Conservation (phyloP, 2,113 vertebrate species). For the Ivindomyrus marchei region DNA sequence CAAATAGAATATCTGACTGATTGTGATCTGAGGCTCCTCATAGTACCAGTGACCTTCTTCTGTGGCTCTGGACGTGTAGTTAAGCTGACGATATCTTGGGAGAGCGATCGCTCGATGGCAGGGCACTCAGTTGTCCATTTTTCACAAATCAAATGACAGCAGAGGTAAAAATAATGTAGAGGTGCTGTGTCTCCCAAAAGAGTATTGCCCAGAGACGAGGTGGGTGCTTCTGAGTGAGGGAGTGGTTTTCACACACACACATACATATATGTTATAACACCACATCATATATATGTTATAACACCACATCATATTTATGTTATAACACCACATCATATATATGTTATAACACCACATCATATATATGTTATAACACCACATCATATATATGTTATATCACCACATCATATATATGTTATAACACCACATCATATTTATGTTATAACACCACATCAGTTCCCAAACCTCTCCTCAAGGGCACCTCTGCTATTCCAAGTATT, state of each 20-base stretch:
- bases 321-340: no score
- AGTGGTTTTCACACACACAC: background rate
- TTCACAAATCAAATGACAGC: constrained; percentile 1
- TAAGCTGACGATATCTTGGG: background rate
- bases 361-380: no score
- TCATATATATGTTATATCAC: no score
- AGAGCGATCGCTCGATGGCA: background rate
- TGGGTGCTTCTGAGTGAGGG: background rate
- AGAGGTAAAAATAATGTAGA: background rate
- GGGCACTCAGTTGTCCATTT: background rate
- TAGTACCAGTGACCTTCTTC: background rate
- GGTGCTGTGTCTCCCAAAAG: background rate
- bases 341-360: no score
- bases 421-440: no score
- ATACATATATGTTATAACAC: background rate
- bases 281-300: no score
- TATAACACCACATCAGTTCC: no score
- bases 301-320: no score
- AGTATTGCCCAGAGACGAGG: background rate
- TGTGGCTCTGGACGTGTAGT: background rate
- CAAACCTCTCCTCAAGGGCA: no score
- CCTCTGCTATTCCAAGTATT: background rate
- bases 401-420: no score
- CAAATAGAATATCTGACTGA: background rate
- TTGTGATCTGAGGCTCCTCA: background rate